Base-by-base conservation (phyloP, 2,113 vertebrate species). In the Centropristis striata region DNA sequence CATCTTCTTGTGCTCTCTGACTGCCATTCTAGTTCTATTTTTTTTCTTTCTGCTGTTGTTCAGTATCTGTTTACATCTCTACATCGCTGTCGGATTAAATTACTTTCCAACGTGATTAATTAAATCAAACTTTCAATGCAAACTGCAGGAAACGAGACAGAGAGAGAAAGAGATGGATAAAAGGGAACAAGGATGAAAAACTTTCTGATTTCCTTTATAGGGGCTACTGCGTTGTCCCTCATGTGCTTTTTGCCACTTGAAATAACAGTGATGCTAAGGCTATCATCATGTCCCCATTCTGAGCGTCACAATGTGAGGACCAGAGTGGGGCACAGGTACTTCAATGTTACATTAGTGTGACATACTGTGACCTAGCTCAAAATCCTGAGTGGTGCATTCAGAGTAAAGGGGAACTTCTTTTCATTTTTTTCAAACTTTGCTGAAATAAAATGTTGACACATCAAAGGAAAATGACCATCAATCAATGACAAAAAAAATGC, bases 201-300 rank as follows among this genome's bases (percentile, higher is more conserved):
- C 8, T 8, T 58, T 53, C 4, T 5, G 8, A 51, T 54, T 71
- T 67, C 4, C 16, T 55, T 65, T 23, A 21, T 0, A 37, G 5
- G 5, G 2, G 15, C 10, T 44, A 49, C 37, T 61, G 37, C 27
- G 54, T 49, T 67, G 46, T 80, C 23, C 25, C 7, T 28, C 54
- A 51, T 67, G 15, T 75, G 63, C 55, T 64, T 70, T 53, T 53
- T 53, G 21, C 32, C 32, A 28, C 50, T 80, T 67, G 51, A 75
- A 78, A 68, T 71, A 68, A 77, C 69, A 80, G 50, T 16, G 21
- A 71, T 57, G 27, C 51, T 59, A 21, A 55, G 21, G 63, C 74
- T 79, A 37, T 79, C 36, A 81, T 71, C 59, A 53, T 41, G 65
- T 67, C 20, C 39, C 67, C 23, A 60, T 82, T 70, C 49, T 44